phyloP scores from a whole-genome alignment of 2,113 vertebrate species.

The Bos javanicus region DNA sequence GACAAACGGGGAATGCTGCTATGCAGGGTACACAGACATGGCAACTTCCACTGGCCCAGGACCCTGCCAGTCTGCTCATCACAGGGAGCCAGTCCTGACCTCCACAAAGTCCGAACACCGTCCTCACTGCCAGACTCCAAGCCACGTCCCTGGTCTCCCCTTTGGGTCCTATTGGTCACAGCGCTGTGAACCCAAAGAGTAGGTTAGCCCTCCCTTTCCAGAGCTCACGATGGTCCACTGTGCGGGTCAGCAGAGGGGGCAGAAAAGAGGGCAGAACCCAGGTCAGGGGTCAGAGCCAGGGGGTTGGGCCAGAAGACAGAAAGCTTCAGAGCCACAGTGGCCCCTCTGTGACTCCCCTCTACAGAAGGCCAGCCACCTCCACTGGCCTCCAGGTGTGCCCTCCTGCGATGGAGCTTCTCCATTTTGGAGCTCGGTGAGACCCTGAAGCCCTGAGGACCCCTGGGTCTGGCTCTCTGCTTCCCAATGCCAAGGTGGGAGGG shows the following conservation, averaged over 20 bases:
- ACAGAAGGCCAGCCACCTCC: not conserved
- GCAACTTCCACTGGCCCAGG: not conserved
- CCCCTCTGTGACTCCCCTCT: no score
- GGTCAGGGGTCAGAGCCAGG: not conserved
- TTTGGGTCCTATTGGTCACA: not conserved
- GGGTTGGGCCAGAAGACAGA: not conserved
- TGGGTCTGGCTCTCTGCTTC: not conserved
- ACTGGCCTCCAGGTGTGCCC: not conserved
- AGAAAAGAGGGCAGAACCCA: not conserved
- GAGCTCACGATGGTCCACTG: not conserved
- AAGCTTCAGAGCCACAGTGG: not conserved
- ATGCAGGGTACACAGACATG: not conserved
- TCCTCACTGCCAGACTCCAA: not conserved
- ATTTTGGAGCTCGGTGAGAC: slow-evolving; percentile 47
- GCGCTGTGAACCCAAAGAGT: not conserved
- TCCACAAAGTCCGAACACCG: not conserved
- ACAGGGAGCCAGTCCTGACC: not conserved
- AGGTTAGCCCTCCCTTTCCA: not conserved
- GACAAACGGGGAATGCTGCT: not conserved
- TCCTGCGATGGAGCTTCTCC: slow-evolving; percentile 48
- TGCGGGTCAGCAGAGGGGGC: not conserved
- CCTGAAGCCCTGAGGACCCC: not conserved
- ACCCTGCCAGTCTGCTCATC: not conserved
- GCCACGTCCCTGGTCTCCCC: not conserved
- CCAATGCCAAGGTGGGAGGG: not conserved